Evolutionary conservation across 1,140 invertebrate species (phyloP).

Genomic region (Periplaneta americana): DNA sequence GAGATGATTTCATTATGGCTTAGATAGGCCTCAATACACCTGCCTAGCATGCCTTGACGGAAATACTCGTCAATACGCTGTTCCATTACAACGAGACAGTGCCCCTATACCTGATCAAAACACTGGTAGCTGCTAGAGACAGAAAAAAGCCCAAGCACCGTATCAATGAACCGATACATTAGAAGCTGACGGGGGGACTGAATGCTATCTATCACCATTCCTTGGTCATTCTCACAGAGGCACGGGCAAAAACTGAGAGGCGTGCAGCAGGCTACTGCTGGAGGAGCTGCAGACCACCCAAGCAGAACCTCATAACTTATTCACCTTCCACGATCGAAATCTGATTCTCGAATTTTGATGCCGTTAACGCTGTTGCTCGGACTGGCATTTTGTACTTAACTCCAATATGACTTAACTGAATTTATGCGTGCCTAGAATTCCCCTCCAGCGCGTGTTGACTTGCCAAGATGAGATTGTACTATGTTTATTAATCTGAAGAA

Average conservation of each 20-base stretch:
- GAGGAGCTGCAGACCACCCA: background rate
- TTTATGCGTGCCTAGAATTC: background rate
- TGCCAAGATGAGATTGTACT: background rate
- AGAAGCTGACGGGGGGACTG: background rate
- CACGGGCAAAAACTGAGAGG: background rate
- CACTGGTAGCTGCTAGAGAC: too few species aligned
- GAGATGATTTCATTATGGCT: too few species aligned
- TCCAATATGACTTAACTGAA: too few species aligned
- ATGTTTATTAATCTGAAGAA: background rate
- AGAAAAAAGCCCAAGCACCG: background rate
- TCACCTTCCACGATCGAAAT: background rate
- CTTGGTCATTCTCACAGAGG: background rate
- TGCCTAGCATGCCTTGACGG: too few species aligned
- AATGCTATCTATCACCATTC: background rate
- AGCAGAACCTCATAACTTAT: background rate
- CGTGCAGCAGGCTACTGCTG: background rate
- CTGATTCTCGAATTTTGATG: background rate
- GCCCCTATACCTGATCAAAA: too few species aligned
- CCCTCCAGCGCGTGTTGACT: background rate
- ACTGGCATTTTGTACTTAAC: too few species aligned
- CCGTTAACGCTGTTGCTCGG: background rate
- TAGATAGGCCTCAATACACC: too few species aligned
- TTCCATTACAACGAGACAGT: too few species aligned
- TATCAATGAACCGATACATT: background rate
- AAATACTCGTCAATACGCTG: too few species aligned